Evolutionary conservation across 2,888 invertebrate species (phyloP).

Genomic region (Cosmorhoe ocellata): DNA sequence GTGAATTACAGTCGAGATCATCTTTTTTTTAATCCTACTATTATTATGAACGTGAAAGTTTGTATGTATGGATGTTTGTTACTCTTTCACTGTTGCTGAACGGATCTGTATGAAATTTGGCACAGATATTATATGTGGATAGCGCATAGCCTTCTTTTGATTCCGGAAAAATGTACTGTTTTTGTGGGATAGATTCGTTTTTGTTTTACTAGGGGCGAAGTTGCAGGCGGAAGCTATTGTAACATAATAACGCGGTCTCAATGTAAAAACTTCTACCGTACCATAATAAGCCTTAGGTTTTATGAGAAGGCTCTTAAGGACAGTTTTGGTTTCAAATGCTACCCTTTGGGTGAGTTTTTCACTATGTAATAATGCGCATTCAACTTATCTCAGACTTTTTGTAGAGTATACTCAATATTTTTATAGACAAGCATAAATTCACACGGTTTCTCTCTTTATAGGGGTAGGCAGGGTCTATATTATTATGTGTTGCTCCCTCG

Average conservation of each 20-base stretch:
- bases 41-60: no score
- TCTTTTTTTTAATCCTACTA: no score
- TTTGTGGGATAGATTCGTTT: no score
- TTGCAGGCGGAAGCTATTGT: no score
- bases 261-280: slow-evolving; percentile 17
- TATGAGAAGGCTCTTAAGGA: slow-evolving; percentile 17
- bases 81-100: no score
- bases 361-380: slow-evolving; percentile 6
- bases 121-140: no score
- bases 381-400: slow-evolving; percentile 7
- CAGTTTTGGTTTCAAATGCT: slow-evolving; percentile 15
- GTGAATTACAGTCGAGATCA: no score
- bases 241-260: slow-evolving; percentile 8
- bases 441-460: neutral
- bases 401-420: neutral
- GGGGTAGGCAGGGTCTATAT: neutral
- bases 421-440: neutral
- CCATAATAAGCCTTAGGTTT: slow-evolving; percentile 18
- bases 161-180: no score
- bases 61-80: no score
- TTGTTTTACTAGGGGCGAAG: no score
- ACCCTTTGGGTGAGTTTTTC: slow-evolving; percentile 11
- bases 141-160: no score
- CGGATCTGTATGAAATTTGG: no score
- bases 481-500: neutral